Evolutionary conservation across 2,113 vertebrate species (phyloP).

Genomic region (Piprites chloris): DNA sequence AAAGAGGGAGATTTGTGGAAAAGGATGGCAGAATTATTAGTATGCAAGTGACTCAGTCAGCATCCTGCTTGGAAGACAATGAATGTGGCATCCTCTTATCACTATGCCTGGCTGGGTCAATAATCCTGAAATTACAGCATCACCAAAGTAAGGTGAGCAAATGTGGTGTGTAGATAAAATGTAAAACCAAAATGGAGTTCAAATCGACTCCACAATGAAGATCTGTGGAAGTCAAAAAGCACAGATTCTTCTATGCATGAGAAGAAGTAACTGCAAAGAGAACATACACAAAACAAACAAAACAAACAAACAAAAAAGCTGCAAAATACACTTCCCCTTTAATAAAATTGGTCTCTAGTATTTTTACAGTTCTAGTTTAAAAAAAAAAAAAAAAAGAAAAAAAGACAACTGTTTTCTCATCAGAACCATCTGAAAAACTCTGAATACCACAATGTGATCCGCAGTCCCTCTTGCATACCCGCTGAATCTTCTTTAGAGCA

Average conservation of each 20-base stretch:
- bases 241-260: neutral
- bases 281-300: neutral
- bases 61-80: neutral
- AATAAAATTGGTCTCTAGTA: neutral
- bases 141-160: neutral
- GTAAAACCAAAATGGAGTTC: neutral
- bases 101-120: neutral
- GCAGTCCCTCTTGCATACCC: neutral
- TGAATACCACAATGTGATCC: neutral
- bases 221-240: neutral
- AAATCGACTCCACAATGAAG: neutral
- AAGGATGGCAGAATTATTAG: neutral
- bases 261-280: neutral
- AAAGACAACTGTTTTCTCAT: neutral
- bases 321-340: neutral
- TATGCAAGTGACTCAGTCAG: neutral
- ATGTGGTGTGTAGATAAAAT: neutral
- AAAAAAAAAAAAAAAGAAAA: neutral
- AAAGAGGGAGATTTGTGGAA: neutral
- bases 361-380: neutral
- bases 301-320: neutral
- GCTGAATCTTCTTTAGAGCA: neutral
- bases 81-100: neutral
- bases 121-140: neutral
- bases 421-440: neutral